Percentiles rank a stretch among this genome's conserved stretches.
Evolutionary conservation across 1,140 invertebrate genomes (phyloP).

Genomic region (Telenomus remus): DNA sequence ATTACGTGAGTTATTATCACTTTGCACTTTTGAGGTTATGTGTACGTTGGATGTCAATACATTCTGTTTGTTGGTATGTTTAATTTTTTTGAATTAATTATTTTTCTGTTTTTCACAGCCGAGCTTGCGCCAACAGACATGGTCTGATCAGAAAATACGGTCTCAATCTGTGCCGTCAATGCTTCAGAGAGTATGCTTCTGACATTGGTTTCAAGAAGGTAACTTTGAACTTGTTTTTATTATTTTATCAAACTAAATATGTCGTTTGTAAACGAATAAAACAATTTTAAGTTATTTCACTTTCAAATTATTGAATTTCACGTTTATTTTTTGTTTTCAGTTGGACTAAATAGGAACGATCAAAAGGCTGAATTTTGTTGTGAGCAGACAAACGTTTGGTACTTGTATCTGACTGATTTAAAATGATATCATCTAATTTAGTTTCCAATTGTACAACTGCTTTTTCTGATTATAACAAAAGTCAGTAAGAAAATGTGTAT

Average conservation of each 20-base stretch:
- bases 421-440: background rate
- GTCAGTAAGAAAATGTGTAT: background rate
- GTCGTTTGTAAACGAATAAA: background rate
- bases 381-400: slow-evolving; percentile 1
- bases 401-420: background rate
- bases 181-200: slow-evolving; percentile 98
- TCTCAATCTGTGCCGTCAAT: slow-evolving; percentile 97
- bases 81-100: background rate
- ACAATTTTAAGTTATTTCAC: too few species aligned
- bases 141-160: slow-evolving; percentile 98
- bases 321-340: background rate
- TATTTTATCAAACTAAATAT: background rate
- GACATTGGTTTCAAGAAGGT: slow-evolving; percentile 99
- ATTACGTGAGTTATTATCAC: too few species aligned
- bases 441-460: background rate
- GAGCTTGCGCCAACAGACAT: slow-evolving; percentile 96
- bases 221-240: background rate
- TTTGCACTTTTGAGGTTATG: too few species aligned
- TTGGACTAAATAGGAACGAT: background rate
- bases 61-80: background rate
- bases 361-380: background rate
- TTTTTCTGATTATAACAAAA: slow-evolving; percentile 6
- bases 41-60: too few species aligned
- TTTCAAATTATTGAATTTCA: too few species aligned
- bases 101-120: slow-evolving; percentile 80